Conservation (phyloP, 2,797 vertebrate genomes). For the Hypotaenidia okinawae region DNA sequence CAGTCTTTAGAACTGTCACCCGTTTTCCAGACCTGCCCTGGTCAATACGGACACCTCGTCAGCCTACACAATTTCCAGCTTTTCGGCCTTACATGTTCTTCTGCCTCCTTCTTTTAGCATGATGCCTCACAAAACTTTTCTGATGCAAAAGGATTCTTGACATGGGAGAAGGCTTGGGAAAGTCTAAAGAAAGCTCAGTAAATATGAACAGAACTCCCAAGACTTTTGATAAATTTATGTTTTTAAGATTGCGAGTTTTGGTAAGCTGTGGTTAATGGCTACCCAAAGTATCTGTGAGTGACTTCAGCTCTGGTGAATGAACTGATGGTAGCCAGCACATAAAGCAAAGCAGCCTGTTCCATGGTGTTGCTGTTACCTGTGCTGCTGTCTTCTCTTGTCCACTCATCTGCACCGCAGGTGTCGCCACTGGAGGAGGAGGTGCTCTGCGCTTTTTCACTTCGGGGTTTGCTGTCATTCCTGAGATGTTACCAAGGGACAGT, state of each 20-base stretch:
- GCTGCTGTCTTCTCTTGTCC: conserved; percentile 42
- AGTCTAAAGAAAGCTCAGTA: neutral
- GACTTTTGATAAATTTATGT: neutral
- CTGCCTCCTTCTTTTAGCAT: neutral
- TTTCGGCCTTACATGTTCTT: neutral
- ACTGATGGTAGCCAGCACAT: neutral
- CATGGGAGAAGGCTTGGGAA: neutral
- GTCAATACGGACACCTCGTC: neutral
- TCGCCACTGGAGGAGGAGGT: conserved; percentile 81
- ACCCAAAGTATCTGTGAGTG: neutral
- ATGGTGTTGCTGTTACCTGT: conserved; percentile 77
- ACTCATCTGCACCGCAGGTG: neutral
- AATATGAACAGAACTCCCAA: neutral
- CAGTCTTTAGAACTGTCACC: neutral
- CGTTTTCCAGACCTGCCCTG: neutral
- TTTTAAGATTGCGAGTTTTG: neutral
- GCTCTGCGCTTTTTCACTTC: conserved; percentile 91
- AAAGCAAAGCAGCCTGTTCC: neutral
- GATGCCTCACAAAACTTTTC: neutral
- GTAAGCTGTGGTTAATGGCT: neutral
- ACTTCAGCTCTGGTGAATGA: neutral
- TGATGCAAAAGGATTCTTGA: neutral
- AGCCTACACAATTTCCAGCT: neutral
- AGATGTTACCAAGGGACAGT: conserved; percentile 87
- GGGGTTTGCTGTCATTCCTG: conserved; percentile 80